Base-by-base conservation (phyloP, 2,113 vertebrate genomes). In the Condylura cristata region DNA sequence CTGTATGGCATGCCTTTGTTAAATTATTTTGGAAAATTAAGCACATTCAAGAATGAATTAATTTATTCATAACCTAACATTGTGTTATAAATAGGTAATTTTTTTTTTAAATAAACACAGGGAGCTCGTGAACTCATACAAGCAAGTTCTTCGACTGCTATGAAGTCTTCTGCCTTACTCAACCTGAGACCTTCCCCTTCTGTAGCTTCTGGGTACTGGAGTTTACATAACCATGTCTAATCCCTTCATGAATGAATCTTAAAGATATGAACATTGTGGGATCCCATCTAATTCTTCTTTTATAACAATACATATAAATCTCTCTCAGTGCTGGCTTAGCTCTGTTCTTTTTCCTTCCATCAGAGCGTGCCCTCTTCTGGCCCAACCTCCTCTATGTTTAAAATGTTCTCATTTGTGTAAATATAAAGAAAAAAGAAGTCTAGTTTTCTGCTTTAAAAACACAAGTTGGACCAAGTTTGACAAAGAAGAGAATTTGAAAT, bases 11-110 rank as follows among this genome's bases (percentile, higher is more conserved):
- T 72, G 13, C 44, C 44, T 51, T 93, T 86, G 94, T 90, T 79
- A 93, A 90, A 48, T 94, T 91, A 91, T 86, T 91, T 96, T 82
- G 75, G 51, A 76, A 95, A 92, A 79, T 4, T 60, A 30, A 93
- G 46, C 7, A 92, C 74, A 63, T 86, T 89, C 30, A 92, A 86
- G 60, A 92, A 82, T 37, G n/a, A 60, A 72, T 85, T 91, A 24
- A 61, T 87, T 93, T 90, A 39, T 66, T 95, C 32, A 90, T 66
- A 92, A 84, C 3, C 2, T 72, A 81, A 30, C 14, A 51, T 82
- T 83, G 28, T 20, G 93, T 87, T 85, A 84, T 72, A 72, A 90
- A 92, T 82, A 63, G 22, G n/a, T 58, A 86, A 86, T 58, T 65
- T 41, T 90, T 0, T 58, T 65, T 41, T 90, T 0, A 22, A 84